phyloP scores from a whole-genome alignment of 2,888 invertebrate genomes.

The Notodromas monacha region DNA sequence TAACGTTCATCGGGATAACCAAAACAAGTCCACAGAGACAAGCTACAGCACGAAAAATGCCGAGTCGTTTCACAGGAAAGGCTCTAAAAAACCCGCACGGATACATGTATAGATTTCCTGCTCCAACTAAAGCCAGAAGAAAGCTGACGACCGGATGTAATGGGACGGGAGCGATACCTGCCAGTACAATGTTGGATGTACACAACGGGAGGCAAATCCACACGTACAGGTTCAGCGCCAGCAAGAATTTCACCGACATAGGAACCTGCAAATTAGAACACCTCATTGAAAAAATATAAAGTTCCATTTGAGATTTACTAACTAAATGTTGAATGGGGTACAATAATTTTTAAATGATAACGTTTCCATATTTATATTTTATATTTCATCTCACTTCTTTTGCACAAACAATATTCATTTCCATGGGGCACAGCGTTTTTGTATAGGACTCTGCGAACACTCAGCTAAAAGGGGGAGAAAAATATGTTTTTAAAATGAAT shows the following conservation, averaged over 20 bases:
- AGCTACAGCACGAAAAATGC: constrained; percentile 36
- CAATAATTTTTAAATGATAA: too few relatives aligned
- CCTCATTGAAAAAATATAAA: too few relatives aligned
- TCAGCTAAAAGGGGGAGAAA: too few relatives aligned
- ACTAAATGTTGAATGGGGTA: too few relatives aligned
- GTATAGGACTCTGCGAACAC: too few relatives aligned
- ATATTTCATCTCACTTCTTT: too few relatives aligned
- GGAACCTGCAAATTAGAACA: constrained; percentile 2
- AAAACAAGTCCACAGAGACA: constrained; percentile 55
- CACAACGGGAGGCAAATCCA: constrained; percentile 83
- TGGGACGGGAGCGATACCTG: constrained; percentile 51
- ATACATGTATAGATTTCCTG: constrained; percentile 87
- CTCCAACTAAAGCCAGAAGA: constrained; percentile 59
- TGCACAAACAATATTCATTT: too few relatives aligned
- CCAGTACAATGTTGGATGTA: constrained; percentile 55
- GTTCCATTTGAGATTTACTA: too few relatives aligned
- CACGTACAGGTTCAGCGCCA: constrained; percentile 65
- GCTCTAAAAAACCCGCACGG: constrained; percentile 89
- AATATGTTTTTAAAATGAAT: too few relatives aligned
- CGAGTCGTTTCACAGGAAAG: constrained; percentile 58
- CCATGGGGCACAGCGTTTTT: too few relatives aligned
- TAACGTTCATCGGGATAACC: constrained; percentile 67
- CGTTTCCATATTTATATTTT: too few relatives aligned
- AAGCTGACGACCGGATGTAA: constrained; percentile 52
- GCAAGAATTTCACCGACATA: neutral